Conservation (phyloP, 2,888 invertebrate species). For the Anaspis maculata region DNA sequence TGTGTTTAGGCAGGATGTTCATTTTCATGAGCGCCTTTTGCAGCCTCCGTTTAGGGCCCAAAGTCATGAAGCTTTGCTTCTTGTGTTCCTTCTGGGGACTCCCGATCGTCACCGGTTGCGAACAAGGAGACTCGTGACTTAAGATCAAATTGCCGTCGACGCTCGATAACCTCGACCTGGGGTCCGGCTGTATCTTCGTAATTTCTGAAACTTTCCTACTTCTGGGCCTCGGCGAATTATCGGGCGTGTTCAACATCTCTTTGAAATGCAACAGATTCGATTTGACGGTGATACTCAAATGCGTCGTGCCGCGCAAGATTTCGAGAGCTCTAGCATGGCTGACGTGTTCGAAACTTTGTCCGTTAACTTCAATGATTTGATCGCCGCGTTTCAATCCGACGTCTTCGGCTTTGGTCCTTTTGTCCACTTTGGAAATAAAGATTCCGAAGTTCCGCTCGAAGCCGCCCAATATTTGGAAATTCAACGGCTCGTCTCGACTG, state of each 20-base stretch:
- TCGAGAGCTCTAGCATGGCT: slow-evolving; percentile 87
- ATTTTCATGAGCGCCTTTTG: slow-evolving; percentile 83
- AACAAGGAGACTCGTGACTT: slow-evolving; percentile 35
- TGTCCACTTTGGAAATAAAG: slow-evolving; percentile 90
- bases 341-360: slow-evolving; percentile 91
- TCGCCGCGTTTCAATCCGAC: slow-evolving; percentile 94
- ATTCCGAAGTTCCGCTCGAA: slow-evolving; percentile 80
- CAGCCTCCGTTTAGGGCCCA: slow-evolving; percentile 75
- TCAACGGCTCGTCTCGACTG: slow-evolving; percentile 85
- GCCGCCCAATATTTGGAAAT: slow-evolving; percentile 91
- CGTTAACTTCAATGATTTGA: slow-evolving; percentile 96
- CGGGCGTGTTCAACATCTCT: slow-evolving; percentile 67
- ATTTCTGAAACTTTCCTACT: slow-evolving; percentile 49
- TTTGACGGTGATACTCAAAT: slow-evolving; percentile 92
- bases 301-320: slow-evolving; percentile 87
- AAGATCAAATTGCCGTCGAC: slow-evolving; percentile 51
- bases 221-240: slow-evolving; percentile 71
- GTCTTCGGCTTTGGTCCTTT: slow-evolving; percentile 88
- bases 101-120: slow-evolving; percentile 52
- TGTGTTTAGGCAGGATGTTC: slow-evolving; percentile 81
- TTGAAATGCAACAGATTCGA: slow-evolving; percentile 88
- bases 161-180: slow-evolving; percentile 69
- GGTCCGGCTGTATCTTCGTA: slow-evolving; percentile 58
- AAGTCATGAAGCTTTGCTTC: slow-evolving; percentile 71
- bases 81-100: slow-evolving; percentile 56